Base-by-base conservation (phyloP, 2,797 vertebrate genomes). In the Diglossa cyanea region DNA sequence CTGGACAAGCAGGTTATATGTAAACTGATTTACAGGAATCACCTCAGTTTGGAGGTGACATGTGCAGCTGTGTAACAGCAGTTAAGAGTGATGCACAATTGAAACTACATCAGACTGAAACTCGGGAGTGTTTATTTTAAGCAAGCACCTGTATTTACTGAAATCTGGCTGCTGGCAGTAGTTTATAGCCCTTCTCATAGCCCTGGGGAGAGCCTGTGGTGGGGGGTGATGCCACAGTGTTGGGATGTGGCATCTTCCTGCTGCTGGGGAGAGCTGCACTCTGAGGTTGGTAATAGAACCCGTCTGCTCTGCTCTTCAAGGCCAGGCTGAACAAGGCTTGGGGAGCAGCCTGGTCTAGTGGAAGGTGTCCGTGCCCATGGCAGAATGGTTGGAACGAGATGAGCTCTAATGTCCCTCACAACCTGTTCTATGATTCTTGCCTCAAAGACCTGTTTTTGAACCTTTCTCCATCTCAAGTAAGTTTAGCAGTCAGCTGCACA, bases 61-160 rank as follows among this genome's bases (percentile, higher is more conserved):
- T 1, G 17, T 80, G 91, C 72, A 76, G 77, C 77, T 94, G 72
- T 58, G 82, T 51, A 47, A 53, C 25, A 20, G 66, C 55, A 5
- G 31, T 71, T 37, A 47, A 48, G 47, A 85, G 44, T 2, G 33
- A n/a, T 62, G 50, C 61, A 62, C 60, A 82, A 54, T n/a, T 20
- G 84, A 86, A 95, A 93, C 77, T 42, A 3, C 81, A 60, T 57
- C 68, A 60, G 7, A 55, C 44, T 67, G 92, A 95, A 95, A 96
- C 77, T 10, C 0, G 7, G 65, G 68, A 84, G 67, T 78, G 9
- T 81, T 95, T 97, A 95, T 97, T 96, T 96, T 93, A 81, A 67
- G 88, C 8, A 3, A 48, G 48, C 87, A 93, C 92, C 93, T 95
- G 90, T 78, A 55, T 24, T 39, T 71, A 30, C 58, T 57, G n/a